Percentiles rank a stretch among this genome's conserved stretches.
These are phyloP conservation scores for Drosophila maculinotata DNA, from an alignment of 2,888 invertebrate species.

Conservation along the genomic window DNA sequence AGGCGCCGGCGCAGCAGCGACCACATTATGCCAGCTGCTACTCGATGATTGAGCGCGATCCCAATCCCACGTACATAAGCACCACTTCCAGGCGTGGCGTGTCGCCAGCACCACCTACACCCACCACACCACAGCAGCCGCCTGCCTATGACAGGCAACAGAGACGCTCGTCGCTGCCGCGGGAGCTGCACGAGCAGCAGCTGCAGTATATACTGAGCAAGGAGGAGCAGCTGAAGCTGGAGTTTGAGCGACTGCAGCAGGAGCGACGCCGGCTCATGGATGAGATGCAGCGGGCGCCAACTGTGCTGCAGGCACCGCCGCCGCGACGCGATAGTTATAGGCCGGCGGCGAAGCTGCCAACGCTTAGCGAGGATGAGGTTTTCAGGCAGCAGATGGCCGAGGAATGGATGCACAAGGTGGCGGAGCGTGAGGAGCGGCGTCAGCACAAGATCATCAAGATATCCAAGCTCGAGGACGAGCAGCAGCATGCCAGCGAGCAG, in stretches of 20 bases:
- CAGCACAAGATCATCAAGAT: slow-evolving; percentile 93
- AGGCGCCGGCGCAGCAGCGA: slow-evolving; percentile 69
- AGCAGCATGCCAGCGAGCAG: slow-evolving; percentile 51
- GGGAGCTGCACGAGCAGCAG: slow-evolving; percentile 86
- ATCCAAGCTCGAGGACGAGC: slow-evolving; percentile 86
- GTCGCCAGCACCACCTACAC: slow-evolving; percentile 47
- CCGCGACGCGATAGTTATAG: slow-evolving; percentile 77
- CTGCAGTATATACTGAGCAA: slow-evolving; percentile 89
- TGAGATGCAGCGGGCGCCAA: slow-evolving; percentile 76
- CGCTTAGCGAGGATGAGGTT: slow-evolving; percentile 90
- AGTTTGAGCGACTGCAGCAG: slow-evolving; percentile 88
- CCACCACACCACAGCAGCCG: slow-evolving; percentile 34
- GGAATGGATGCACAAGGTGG: slow-evolving; percentile 92
- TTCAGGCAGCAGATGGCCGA: slow-evolving; percentile 93
- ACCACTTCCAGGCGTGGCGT: slow-evolving; percentile 80
- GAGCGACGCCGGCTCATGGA: slow-evolving; percentile 85
- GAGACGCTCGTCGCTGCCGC: slow-evolving; percentile 87
- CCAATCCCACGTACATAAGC: slow-evolving; percentile 82
- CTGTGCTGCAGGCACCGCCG: slow-evolving; percentile 59
- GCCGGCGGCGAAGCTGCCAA: slow-evolving; percentile 82
- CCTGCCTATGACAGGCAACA: slow-evolving; percentile 71
- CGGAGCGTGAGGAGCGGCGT: slow-evolving; percentile 91
- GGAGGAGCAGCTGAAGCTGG: slow-evolving; percentile 88
- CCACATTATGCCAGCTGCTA: slow-evolving; percentile 82
- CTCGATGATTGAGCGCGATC: slow-evolving; percentile 84